A percentile compares a stretch with the other conserved stretches of the same genome.
These are phyloP conservation scores for Parelbella ahira DNA, from an alignment of 2,888 invertebrate species.

Conservation along the genomic window DNA sequence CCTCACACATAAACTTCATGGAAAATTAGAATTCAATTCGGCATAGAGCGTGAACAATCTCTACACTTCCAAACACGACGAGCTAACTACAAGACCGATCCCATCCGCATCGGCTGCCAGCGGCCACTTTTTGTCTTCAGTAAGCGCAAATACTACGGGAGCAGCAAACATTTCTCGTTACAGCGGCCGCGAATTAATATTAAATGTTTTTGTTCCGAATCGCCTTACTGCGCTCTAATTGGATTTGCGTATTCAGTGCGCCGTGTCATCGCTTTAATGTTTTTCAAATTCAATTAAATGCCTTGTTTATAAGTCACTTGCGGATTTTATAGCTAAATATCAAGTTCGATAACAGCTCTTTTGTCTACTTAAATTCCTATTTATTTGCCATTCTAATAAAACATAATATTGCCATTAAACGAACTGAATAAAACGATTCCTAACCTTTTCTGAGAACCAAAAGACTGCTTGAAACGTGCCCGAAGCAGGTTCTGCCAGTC, in stretches of 20 bases:
- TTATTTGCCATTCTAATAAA: too few relatives aligned
- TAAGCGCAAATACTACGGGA: not conserved
- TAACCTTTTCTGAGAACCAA: too few relatives aligned
- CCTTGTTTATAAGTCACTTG: conserved; percentile 15
- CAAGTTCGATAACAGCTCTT: too few relatives aligned
- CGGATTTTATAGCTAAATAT: too few relatives aligned
- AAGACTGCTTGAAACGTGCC: too few relatives aligned
- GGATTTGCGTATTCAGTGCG: conserved; percentile 16
- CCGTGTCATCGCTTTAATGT: conserved; percentile 18
- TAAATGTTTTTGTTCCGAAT: conserved; percentile 21
- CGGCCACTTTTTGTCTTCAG: conserved; percentile 2
- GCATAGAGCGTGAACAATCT: conserved; percentile 1
- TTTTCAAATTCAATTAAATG: conserved; percentile 21
- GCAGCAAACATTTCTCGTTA: conserved; percentile 17
- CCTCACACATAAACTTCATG: too few relatives aligned
- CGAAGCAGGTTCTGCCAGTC: too few relatives aligned
- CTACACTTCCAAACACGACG: not conserved
- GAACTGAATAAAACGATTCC: too few relatives aligned
- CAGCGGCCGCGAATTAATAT: conserved; percentile 21
- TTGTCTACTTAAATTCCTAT: too few relatives aligned
- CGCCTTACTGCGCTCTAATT: conserved; percentile 18
- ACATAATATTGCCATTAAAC: too few relatives aligned
- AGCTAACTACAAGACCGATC: conserved; percentile 1
- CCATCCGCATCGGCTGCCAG: not conserved
- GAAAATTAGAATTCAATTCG: conserved; percentile 1